Evolutionary conservation across 2,797 vertebrate species (phyloP), one percentile per base, ranked within the genome.

Genomic region (Sardinella longiceps): DNA sequence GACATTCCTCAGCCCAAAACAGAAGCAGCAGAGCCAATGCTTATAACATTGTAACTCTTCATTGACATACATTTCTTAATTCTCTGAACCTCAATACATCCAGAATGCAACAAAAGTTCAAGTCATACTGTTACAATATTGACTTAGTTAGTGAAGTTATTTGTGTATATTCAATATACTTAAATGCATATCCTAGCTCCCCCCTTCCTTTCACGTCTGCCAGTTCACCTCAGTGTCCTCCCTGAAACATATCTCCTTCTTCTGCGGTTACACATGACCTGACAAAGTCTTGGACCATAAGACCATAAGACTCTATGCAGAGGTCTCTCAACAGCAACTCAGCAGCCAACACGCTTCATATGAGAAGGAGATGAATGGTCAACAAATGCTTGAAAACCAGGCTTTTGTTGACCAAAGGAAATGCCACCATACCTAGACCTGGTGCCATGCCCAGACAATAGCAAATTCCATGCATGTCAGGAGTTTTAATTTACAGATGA

Each of bases 371-470:
- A 85, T 88, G 87, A 93, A 91, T 87, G 88, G 84, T 87, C 86
- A 90, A 91, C 90, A 94, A 94, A 93, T 93, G 91, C 92, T 92
- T 86, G 91, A 89, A 91, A 94, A 94, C 93, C 93, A 94, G 86
- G 87, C 89, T 85, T 91, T 84, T 94, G 94, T 94, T 94, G 92
- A 94, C 92, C 87, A 56, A 94, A 90, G 94, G 93, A 95, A 95
- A 95, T 93, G 90, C 91, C 92, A 92, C 90, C 88, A 93, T 91
- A 90, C 92, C 91, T 89, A 90, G 90, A 92, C 90, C 90, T 91
- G 90, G 91, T 92, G 92, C 91, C 91, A 91, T 92, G 93, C 93
- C 91, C 93, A 82, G 88, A 91, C 91, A 91, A 92, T 92, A 93
- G 93, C 94, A 93, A 93, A 94, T 94, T 39, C 70, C 18, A 77